A percentile compares a stretch with the other conserved stretches of the same genome.
Evolutionary conservation across 1,140 invertebrate genomes (phyloP).

Genomic region (Phortica variegata): DNA sequence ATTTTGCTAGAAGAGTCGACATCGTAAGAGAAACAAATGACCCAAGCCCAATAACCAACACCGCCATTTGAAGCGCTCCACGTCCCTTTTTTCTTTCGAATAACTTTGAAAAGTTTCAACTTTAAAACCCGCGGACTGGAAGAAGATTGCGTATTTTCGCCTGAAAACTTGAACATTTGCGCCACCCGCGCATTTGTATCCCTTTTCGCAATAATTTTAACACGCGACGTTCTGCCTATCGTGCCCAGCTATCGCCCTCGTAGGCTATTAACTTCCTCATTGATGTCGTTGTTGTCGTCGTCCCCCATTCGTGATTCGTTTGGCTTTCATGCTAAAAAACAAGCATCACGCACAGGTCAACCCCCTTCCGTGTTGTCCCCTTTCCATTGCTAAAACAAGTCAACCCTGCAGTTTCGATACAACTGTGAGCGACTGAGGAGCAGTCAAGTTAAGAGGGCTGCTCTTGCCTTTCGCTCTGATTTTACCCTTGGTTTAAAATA

Average conservation of each 20-base stretch:
- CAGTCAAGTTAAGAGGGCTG: too few relatives aligned
- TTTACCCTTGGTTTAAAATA: slow-evolving; percentile 22
- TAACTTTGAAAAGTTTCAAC: neutral
- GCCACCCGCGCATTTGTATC: neutral
- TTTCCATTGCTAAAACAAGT: slow-evolving; percentile 6
- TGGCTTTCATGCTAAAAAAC: slow-evolving; percentile 23
- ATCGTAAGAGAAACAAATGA: slow-evolving; percentile 4
- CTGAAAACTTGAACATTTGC: neutral
- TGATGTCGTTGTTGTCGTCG: too few relatives aligned
- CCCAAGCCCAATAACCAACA: neutral
- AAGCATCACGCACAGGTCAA: slow-evolving; percentile 37
- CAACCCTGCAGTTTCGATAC: slow-evolving; percentile 14
- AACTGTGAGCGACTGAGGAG: neutral
- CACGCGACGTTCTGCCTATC: slow-evolving; percentile 24
- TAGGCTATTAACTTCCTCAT: too few relatives aligned
- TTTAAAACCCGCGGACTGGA: neutral
- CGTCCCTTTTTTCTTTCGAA: neutral
- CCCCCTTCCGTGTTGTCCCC: slow-evolving; percentile 10
- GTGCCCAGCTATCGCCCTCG: slow-evolving; percentile 4
- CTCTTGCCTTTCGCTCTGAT: slow-evolving; percentile 19
- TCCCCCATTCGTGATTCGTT: too few relatives aligned
- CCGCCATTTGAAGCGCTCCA: neutral
- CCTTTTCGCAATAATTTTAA: slow-evolving; percentile 32
- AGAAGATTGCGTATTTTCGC: neutral
- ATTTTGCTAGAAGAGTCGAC: slow-evolving; percentile 20